These are phyloP conservation scores for Mustela lutreola DNA, from an alignment of 2,113 vertebrate genomes.

Conservation along the genomic window DNA sequence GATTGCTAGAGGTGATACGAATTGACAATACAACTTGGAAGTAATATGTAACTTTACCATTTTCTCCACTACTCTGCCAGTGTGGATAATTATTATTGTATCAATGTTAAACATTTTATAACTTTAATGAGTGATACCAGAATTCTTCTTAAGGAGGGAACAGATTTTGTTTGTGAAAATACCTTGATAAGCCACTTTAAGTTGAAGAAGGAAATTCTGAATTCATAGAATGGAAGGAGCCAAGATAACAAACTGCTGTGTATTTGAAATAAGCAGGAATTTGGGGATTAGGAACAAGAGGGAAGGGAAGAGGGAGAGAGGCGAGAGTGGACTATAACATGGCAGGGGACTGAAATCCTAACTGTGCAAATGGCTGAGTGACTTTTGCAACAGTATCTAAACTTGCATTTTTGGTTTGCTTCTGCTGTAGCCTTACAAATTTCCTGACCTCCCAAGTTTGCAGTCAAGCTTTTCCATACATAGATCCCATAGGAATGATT, in stretches of 20 bases:
- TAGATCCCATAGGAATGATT: background rate
- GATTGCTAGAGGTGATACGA: background rate
- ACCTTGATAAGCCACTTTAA: background rate
- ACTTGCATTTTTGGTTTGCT: background rate
- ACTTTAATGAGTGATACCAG: background rate
- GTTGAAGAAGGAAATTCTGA: background rate
- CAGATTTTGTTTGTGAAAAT: slow-evolving; percentile 10
- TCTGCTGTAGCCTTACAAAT: background rate
- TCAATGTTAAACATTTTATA: slow-evolving; percentile 29
- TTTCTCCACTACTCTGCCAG: background rate
- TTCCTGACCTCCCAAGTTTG: background rate
- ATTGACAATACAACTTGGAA: background rate
- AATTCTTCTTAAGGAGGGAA: slow-evolving; percentile 36
- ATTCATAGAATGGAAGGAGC: background rate
- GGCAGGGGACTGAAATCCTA: background rate
- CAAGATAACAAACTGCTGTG: background rate
- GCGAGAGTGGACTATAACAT: background rate
- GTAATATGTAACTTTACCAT: background rate
- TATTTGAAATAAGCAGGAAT: background rate
- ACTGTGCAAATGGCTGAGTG: background rate
- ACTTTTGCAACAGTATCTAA: background rate
- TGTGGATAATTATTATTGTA: slow-evolving; percentile 5
- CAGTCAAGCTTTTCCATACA: background rate
- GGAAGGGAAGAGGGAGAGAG: background rate
- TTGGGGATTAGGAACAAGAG: background rate